Evolutionary conservation across 1,140 invertebrate genomes (phyloP).

Genomic region (Drosophila miranda): DNA sequence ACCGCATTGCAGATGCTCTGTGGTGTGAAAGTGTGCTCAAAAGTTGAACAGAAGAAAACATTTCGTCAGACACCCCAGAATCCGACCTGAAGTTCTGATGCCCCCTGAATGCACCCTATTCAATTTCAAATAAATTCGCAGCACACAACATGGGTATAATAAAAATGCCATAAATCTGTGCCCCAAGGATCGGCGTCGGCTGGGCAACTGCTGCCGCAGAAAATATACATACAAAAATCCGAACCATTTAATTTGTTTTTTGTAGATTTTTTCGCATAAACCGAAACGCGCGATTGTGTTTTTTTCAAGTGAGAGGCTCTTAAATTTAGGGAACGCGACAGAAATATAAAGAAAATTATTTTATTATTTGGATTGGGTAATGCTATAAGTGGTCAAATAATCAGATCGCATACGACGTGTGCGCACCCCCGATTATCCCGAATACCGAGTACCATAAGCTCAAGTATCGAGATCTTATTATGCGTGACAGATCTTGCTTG

Average conservation of each 20-base stretch:
- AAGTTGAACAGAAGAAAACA: neutral
- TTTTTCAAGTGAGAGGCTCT: conserved; percentile 24
- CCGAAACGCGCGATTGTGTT: conserved; percentile 15
- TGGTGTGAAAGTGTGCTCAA: neutral
- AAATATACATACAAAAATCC: conserved; percentile 12
- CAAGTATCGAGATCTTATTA: conserved; percentile 14
- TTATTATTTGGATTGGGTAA: conserved; percentile 1
- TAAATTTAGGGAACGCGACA: conserved; percentile 22
- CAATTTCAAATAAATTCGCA: conserved; percentile 55
- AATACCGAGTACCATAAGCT: neutral
- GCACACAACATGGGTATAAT: conserved; percentile 47
- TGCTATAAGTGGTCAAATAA: neutral
- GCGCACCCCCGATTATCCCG: neutral
- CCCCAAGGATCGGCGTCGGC: conserved; percentile 30
- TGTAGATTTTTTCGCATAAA: conserved; percentile 8
- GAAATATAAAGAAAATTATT: conserved; percentile 10
- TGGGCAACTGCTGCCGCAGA: conserved; percentile 9
- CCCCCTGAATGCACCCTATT: neutral
- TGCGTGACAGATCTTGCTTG: neutral
- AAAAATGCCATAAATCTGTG: conserved; percentile 62
- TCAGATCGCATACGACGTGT: conserved; percentile 15
- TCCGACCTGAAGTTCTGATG: conserved; percentile 9
- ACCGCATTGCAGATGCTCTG: conserved; percentile 5
- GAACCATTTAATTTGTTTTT: conserved; percentile 34
- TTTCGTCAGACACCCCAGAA: neutral